Conservation (phyloP, 2,888 invertebrate species). For the Ischnus inquisitorius region DNA sequence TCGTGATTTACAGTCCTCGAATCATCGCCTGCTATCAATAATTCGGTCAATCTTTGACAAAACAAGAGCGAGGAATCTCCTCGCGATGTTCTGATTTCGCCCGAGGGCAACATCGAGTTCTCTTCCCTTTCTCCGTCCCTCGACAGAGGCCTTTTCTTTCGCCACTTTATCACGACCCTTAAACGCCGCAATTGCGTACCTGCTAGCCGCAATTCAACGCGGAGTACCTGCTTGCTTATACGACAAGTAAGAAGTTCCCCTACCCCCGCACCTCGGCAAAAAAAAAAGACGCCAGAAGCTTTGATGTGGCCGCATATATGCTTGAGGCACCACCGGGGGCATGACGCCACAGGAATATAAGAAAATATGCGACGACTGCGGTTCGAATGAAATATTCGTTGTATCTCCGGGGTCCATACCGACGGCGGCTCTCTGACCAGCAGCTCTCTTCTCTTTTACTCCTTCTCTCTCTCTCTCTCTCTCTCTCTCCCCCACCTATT, state of each 20-base stretch:
- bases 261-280: neutral
- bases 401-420: conserved; percentile 33
- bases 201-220: conserved; percentile 35
- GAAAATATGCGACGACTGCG: conserved; percentile 56
- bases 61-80: neutral
- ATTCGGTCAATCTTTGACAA: neutral
- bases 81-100: neutral
- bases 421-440: conserved; percentile 39
- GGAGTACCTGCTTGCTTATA: neutral
- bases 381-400: conserved; percentile 55
- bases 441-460: conserved; percentile 10
- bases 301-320: conserved; percentile 52
- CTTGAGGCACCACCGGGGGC: conserved; percentile 44
- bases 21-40: neutral
- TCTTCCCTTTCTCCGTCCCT: neutral
- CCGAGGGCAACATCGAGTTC: neutral
- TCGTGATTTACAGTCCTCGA: too few species aligned
- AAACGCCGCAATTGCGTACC: conserved; percentile 42
- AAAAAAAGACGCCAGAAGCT: conserved; percentile 28
- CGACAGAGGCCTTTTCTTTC: neutral
- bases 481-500: conserved; percentile 13
- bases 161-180: conserved; percentile 15
- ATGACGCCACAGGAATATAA: conserved; percentile 48
- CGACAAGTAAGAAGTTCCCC: conserved; percentile 1
- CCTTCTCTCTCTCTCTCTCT: neutral